A percentile compares a stretch with the other conserved stretches of the same genome.
Conservation (phyloP, 2,888 invertebrate species). For the Idaea straminata region DNA sequence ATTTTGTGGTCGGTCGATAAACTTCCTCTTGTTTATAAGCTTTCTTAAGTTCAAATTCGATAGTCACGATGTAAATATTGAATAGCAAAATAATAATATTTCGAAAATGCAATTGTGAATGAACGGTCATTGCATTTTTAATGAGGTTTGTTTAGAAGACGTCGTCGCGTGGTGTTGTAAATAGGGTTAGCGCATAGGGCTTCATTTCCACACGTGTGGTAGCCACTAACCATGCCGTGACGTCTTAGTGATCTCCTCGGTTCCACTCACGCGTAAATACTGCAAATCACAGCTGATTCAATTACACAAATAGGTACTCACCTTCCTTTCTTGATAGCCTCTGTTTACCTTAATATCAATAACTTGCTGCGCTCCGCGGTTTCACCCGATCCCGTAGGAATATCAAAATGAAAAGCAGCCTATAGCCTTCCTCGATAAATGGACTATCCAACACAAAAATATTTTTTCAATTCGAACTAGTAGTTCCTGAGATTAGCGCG, state of each 20-base stretch:
- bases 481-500: too few relatives aligned
- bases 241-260: conserved; percentile 39
- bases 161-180: conserved; percentile 51
- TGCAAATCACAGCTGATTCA: conserved; percentile 32
- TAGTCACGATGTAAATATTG: background rate
- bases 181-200: conserved; percentile 70
- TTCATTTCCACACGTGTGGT: conserved; percentile 55
- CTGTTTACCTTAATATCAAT: background rate
- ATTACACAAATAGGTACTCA: conserved; percentile 24
- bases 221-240: conserved; percentile 40
- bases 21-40: conserved; percentile 5
- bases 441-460: too few relatives aligned
- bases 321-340: background rate
- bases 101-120: background rate
- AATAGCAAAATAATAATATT: background rate
- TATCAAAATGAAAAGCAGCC: too few relatives aligned
- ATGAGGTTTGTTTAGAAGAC: conserved; percentile 33
- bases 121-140: conserved; percentile 42
- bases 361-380: too few relatives aligned
- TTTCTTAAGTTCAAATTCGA: background rate
- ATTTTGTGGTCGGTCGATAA: background rate
- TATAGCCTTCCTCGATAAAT: too few relatives aligned
- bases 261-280: conserved; percentile 51
- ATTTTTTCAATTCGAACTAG: too few relatives aligned
- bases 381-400: too few relatives aligned